These are phyloP conservation scores for Coccyzus lansbergi DNA, from an alignment of 2,797 vertebrate species.

Conservation along the genomic window DNA sequence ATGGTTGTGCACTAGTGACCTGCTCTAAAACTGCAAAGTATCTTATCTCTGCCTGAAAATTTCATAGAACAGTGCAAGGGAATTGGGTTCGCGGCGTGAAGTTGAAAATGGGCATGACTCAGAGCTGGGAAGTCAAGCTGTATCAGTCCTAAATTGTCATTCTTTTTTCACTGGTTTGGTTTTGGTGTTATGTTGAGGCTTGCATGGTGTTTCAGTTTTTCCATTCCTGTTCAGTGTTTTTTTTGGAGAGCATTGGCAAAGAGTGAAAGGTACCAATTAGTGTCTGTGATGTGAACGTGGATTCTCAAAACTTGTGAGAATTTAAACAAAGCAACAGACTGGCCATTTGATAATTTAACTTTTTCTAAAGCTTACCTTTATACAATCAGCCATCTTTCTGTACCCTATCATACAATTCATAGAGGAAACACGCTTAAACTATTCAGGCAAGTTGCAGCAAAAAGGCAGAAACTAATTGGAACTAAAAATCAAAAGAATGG, in stretches of 20 bases:
- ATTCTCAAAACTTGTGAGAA: neutral
- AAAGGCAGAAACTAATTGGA: conserved; percentile 3
- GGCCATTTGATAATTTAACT: neutral
- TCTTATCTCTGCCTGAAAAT: conserved; percentile 44
- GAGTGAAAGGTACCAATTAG: neutral
- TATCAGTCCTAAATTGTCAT: neutral
- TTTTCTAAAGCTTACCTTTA: neutral
- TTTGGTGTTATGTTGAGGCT: neutral
- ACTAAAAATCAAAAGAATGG: neutral
- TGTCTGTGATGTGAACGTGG: neutral
- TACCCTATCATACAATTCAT: neutral
- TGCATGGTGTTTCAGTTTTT: neutral
- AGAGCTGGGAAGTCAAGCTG: neutral
- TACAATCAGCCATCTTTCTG: neutral
- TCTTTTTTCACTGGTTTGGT: neutral
- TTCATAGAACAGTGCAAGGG: conserved; percentile 36
- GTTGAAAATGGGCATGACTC: neutral
- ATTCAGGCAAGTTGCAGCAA: neutral
- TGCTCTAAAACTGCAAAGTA: conserved; percentile 46
- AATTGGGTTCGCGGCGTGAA: neutral
- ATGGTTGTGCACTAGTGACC: conserved; percentile 67
- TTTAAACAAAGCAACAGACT: neutral
- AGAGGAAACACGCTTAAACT: neutral
- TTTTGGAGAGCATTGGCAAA: neutral
- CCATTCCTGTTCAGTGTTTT: neutral